Evolutionary conservation across 1,140 invertebrate species (phyloP).

Genomic region (Euura saliciscinereae): DNA sequence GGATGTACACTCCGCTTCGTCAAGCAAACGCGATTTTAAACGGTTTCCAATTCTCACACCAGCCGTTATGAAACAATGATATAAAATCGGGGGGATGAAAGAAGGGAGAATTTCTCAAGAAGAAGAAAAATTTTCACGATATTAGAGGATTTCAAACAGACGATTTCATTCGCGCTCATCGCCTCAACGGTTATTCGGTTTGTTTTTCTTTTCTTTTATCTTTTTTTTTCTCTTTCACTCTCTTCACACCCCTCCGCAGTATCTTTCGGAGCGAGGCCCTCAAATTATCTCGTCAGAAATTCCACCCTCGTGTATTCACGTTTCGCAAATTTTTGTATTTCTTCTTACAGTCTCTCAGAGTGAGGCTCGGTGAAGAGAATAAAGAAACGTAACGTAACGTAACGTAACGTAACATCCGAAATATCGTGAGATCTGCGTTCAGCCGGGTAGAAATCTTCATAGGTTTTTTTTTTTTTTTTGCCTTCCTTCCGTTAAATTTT

Average conservation of each 20-base stretch:
- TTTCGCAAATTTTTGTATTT: not conserved
- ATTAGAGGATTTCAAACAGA: slow-evolving; percentile 1
- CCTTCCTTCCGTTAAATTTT: too few relatives aligned
- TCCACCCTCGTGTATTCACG: slow-evolving; percentile 2
- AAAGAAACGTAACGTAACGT: too few relatives aligned
- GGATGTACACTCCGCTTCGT: too few relatives aligned
- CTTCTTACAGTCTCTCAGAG: not conserved
- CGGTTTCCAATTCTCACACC: too few relatives aligned
- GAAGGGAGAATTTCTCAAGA: not conserved
- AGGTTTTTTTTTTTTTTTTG: too few relatives aligned
- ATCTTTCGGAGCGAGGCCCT: not conserved
- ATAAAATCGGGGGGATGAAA: not conserved
- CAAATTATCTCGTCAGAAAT: slow-evolving; percentile 5
- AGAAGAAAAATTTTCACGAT: not conserved
- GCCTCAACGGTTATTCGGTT: not conserved
- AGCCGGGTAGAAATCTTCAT: too few relatives aligned
- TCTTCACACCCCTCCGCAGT: not conserved
- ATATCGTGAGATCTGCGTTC: too few relatives aligned
- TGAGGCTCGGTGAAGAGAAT: too few relatives aligned
- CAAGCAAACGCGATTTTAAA: too few relatives aligned
- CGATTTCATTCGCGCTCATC: not conserved
- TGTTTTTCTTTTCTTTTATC: not conserved
- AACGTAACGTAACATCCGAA: too few relatives aligned
- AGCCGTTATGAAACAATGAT: not conserved
- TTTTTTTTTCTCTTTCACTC: not conserved